Conservation (phyloP, 2,113 vertebrate species). For the Elaphurus davidianus region DNA sequence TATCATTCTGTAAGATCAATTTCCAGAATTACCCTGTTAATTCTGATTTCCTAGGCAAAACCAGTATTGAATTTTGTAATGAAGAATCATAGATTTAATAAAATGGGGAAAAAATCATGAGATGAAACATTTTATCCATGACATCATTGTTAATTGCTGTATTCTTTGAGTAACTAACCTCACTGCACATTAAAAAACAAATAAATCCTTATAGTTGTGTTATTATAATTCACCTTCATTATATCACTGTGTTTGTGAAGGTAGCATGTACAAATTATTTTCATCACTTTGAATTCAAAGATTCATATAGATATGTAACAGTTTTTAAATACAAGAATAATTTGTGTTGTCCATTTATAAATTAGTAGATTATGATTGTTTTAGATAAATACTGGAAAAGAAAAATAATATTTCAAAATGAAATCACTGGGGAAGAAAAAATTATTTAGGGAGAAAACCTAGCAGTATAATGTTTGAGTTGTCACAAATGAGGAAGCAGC, state of each 20-base stretch:
- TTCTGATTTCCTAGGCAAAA: not conserved
- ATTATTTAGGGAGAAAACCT: not conserved
- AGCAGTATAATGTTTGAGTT: not conserved
- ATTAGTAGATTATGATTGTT: not conserved
- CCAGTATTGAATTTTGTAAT: not conserved
- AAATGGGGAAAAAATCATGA: not conserved
- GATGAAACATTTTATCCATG: not conserved
- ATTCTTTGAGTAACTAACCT: not conserved
- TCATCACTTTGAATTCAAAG: not conserved
- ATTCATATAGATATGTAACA: not conserved
- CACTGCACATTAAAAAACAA: not conserved
- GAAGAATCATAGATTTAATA: not conserved
- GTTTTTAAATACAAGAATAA: not conserved
- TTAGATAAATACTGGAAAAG: not conserved
- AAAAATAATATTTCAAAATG: not conserved
- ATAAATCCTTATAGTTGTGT: not conserved
- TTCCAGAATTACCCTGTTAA: not conserved
- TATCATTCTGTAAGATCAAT: not conserved
- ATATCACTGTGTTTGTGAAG: not conserved
- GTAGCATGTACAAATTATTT: not conserved
- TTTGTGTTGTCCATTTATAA: not conserved
- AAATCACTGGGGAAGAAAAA: not conserved
- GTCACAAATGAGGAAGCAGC: not conserved
- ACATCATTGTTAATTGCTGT: not conserved
- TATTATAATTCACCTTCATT: not conserved